Evolutionary conservation across 2,113 vertebrate genomes (phyloP).

Genomic region (human): GRCh38 chr6:144742501-144743000

Average conservation of each 20-base stretch:
- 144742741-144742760: neutral
- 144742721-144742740: neutral
- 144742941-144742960: neutral
- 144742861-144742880: conserved; percentile 9
- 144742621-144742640: conserved; percentile 4
- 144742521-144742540: neutral
- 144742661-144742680: neutral
- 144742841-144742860: neutral
- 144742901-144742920: neutral
- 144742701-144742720: neutral
- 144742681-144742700: neutral
- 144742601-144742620: neutral
- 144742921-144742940: neutral
- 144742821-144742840: neutral
- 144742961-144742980: neutral
- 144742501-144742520: too few species aligned
- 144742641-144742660: neutral
- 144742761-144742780: neutral
- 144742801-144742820: neutral
- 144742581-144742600: neutral
- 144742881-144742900: neutral
- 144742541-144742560: neutral
- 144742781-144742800: neutral
- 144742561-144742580: neutral
- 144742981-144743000: neutral